Percentiles rank a stretch among this genome's conserved stretches.
These are phyloP conservation scores for Luffia ferchaultella DNA, from an alignment of 2,888 invertebrate species.

Conservation along the genomic window DNA sequence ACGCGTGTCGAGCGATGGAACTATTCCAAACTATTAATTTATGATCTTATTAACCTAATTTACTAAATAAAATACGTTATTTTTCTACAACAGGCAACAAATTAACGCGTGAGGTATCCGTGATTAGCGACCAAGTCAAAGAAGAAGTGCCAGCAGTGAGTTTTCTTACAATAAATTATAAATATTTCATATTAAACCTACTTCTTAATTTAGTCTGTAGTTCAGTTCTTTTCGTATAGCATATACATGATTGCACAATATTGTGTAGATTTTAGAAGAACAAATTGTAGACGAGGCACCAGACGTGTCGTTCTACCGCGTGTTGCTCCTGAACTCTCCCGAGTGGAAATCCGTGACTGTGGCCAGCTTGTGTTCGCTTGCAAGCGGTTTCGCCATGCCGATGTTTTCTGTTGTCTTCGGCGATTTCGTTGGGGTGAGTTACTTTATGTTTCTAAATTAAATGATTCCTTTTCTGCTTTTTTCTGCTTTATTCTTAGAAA, in stretches of 20 bases:
- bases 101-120: background rate
- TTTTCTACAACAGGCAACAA: background rate
- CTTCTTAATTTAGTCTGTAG: too few species aligned
- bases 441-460: too few species aligned
- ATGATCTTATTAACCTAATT: background rate
- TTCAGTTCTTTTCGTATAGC: too few species aligned
- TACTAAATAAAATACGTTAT: background rate
- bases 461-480: too few species aligned
- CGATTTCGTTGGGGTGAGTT: conserved; percentile 71
- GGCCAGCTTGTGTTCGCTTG: conserved; percentile 68
- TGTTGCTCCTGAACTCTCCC: conserved; percentile 68
- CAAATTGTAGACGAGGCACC: conserved; percentile 14
- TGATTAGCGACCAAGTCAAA: background rate
- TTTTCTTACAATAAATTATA: too few species aligned
- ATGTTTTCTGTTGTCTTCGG: conserved; percentile 77
- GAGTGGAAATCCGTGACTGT: conserved; percentile 72
- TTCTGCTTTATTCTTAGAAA: too few species aligned
- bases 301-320: conserved; percentile 49
- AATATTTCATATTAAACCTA: too few species aligned
- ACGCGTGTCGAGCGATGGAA: background rate
- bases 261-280: too few species aligned
- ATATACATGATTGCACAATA: too few species aligned
- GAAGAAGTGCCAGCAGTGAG: background rate
- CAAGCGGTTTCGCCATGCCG: conserved; percentile 79
- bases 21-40: background rate